phyloP scores from a whole-genome alignment of 2,797 vertebrate genomes.

The Lutjanus argentimaculatus region DNA sequence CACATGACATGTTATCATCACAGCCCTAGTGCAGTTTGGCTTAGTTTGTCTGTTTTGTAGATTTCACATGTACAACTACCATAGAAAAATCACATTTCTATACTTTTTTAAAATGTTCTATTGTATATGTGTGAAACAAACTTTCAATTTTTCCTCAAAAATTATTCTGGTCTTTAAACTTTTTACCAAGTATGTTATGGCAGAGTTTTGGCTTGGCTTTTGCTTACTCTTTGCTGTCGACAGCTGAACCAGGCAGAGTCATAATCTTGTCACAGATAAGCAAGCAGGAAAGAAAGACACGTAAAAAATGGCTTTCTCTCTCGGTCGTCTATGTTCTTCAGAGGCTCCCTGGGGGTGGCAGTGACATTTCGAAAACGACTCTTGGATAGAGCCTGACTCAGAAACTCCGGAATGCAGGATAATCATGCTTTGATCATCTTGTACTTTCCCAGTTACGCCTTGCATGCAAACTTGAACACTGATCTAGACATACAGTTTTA shows the following conservation, averaged over 20 bases:
- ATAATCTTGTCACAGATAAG: conserved; percentile 5
- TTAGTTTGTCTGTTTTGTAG: neutral
- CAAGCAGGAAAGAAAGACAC: conserved; percentile 12
- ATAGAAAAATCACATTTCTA: neutral
- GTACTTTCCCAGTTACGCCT: conserved; percentile 7
- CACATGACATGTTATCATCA: no score
- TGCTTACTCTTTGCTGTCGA: neutral
- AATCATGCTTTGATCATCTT: conserved; percentile 63
- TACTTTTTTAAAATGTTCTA: no score
- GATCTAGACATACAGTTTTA: conserved; percentile 10
- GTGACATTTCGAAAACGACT: conserved; percentile 57
- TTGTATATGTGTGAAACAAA: no score
- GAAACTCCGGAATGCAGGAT: conserved; percentile 34
- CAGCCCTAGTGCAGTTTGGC: no score
- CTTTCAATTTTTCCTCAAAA: neutral
- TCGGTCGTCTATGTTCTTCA: conserved; percentile 21
- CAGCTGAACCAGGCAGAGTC: neutral
- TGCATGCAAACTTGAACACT: conserved; percentile 13
- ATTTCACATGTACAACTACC: neutral
- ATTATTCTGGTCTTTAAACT: neutral
- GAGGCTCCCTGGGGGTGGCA: conserved; percentile 18
- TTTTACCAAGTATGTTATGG: no score
- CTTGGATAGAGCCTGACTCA: conserved; percentile 21
- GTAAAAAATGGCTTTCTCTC: conserved; percentile 26
- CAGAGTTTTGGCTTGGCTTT: neutral